These are phyloP conservation scores for Corythornis cristatus DNA, from an alignment of 2,113 vertebrate species.

Conservation along the genomic window DNA sequence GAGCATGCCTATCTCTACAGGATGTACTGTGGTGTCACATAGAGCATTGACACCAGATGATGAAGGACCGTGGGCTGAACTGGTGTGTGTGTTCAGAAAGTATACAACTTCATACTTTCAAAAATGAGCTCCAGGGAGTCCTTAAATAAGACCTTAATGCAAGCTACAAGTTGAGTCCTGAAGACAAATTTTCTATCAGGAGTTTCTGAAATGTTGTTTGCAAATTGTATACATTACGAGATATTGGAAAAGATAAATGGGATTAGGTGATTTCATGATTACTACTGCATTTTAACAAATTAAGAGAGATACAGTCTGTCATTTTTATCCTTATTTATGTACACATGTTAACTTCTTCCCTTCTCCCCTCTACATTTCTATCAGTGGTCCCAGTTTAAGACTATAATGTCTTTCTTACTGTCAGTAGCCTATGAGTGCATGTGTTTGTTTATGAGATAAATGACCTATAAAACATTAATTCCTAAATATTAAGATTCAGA, in stretches of 20 bases:
- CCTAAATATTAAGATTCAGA: not conserved
- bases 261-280: not conserved
- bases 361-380: not conserved
- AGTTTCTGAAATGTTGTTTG: not conserved
- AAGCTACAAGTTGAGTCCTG: not conserved
- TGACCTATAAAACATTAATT: not conserved
- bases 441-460: not conserved
- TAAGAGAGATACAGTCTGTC: not conserved
- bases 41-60: accelerated
- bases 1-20: not conserved
- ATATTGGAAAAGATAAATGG: not conserved
- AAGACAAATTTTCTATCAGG: not conserved
- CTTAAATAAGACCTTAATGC: not conserved
- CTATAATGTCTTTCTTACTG: not conserved
- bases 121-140: not conserved
- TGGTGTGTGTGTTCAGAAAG: not conserved
- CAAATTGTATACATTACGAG: not conserved
- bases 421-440: not conserved
- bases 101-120: not conserved
- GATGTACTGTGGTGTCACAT: not conserved
- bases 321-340: accelerated
- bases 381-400: not conserved
- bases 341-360: not conserved
- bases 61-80: not conserved
- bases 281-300: not conserved